Percentiles rank a stretch among this genome's conserved stretches.
Evolutionary conservation across 2,797 vertebrate genomes (phyloP).

Genomic region (Lutjanus argentimaculatus): DNA sequence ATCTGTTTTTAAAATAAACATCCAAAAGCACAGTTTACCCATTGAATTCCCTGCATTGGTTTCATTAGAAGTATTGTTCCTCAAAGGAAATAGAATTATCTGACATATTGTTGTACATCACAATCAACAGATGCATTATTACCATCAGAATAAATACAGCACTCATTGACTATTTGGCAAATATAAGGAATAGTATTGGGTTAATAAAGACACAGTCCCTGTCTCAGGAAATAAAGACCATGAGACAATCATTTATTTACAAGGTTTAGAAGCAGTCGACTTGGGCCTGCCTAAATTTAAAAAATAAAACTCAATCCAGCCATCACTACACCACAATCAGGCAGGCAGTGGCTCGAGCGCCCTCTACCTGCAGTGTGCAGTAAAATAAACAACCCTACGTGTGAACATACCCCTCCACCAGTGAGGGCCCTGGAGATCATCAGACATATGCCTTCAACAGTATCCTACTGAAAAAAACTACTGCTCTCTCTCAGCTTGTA

Average conservation of each 20-base stretch:
- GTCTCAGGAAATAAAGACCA: slow-evolving; percentile 53
- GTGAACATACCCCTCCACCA: slow-evolving; percentile 67
- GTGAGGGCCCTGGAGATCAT: slow-evolving; percentile 68
- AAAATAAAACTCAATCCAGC: slow-evolving; percentile 44
- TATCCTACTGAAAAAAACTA: slow-evolving; percentile 20
- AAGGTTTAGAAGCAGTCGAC: slow-evolving; percentile 60
- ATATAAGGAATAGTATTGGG: slow-evolving; percentile 67
- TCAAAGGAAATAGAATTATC: slow-evolving; percentile 68
- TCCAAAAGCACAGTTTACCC: slow-evolving; percentile 81
- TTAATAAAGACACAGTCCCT: slow-evolving; percentile 74
- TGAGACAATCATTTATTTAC: slow-evolving; percentile 72
- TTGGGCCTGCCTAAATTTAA: slow-evolving; percentile 47
- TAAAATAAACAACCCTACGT: slow-evolving; percentile 81
- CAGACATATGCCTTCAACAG: slow-evolving; percentile 41
- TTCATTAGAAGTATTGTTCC: slow-evolving; percentile 67
- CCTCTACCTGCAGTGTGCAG: slow-evolving; percentile 80
- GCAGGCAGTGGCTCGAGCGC: slow-evolving; percentile 61
- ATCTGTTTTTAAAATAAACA: slow-evolving; percentile 68
- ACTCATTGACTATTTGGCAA: slow-evolving; percentile 81
- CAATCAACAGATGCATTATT: slow-evolving; percentile 81
- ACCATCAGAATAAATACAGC: slow-evolving; percentile 82
- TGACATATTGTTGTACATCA: slow-evolving; percentile 76
- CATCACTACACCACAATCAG: slow-evolving; percentile 54
- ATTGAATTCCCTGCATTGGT: slow-evolving; percentile 83
- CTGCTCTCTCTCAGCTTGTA: slow-evolving; percentile 9